Conservation (phyloP, 2,113 vertebrate species). For the Nothobranchius furzeri region DNA sequence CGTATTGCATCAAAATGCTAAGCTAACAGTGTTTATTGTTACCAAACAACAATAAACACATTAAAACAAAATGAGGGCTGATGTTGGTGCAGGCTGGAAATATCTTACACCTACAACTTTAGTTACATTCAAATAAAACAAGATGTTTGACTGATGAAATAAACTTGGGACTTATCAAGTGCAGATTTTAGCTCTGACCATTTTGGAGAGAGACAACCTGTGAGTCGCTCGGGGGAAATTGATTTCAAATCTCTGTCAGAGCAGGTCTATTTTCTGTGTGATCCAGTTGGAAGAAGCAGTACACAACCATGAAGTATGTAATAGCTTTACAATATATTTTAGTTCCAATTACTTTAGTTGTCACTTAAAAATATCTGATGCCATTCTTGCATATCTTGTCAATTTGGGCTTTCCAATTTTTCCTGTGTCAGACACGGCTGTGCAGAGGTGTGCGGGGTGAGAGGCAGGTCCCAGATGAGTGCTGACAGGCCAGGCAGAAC, state of each 20-base stretch:
- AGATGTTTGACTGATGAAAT: conserved; percentile 17
- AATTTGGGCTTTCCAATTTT: conserved; percentile 18
- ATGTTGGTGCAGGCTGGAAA: too few species aligned
- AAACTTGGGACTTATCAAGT: conserved; percentile 5
- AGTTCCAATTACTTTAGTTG: conserved; percentile 35
- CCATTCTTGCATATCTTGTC: conserved; percentile 21
- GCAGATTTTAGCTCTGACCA: conserved; percentile 14
- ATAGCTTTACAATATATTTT: conserved; percentile 14
- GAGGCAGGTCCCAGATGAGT: conserved; percentile 38
- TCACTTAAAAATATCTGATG: conserved; percentile 31
- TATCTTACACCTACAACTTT: background rate
- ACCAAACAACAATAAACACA: background rate
- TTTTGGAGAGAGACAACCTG: conserved; percentile 22
- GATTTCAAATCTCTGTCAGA: conserved; percentile 24
- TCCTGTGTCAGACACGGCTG: conserved; percentile 15
- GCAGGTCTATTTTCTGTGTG: conserved; percentile 11
- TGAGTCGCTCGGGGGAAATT: conserved; percentile 17
- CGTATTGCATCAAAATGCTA: background rate
- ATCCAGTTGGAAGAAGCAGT: conserved; percentile 7
- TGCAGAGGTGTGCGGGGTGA: conserved; percentile 31
- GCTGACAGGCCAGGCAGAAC: conserved; percentile 58
- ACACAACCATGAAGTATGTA: conserved; percentile 1
- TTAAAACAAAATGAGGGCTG: background rate
- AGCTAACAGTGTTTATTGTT: background rate
- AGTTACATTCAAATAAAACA: conserved; percentile 9